Base-by-base conservation (phyloP, 2,888 invertebrate genomes). In the Tachystola acroxantha region DNA sequence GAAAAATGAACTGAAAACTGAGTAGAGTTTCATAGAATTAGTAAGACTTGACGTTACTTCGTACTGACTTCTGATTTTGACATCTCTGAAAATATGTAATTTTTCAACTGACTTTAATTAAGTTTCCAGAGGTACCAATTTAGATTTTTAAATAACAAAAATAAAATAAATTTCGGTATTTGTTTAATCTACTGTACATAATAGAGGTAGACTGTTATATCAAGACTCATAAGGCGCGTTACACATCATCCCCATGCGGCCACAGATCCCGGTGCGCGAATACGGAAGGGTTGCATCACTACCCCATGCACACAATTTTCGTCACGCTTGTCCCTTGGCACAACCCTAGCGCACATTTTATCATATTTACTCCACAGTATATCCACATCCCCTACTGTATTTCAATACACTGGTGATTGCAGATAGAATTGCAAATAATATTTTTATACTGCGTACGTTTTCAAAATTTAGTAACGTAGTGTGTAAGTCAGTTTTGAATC, bases 211-310 rank as follows among this genome's bases (percentile, higher is more conserved):
- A n/a, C n/a, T n/a, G n/a, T n/a, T n/a, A 24, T 11, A 12, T 27
- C 27, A 11, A 11, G 27, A 11, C 9, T 11, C 1, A 5, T 27
- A 11, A 11, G 6, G 11, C 13, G n/a, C 43, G 20, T 1, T 0
- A 0, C 32, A 41, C 50, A 60, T 44, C 64, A 66, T 70, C 76
- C 76, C 77, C 61, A 58, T 42, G 62, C 63, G 63, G 70, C 76
- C 78, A 49, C 79, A 73, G 75, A 72, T 71, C 73, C 67, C 67
- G 69, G 63, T 57, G 59, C 50, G 52, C 53, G 59, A 32, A 58
- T 63, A 62, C 64, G 66, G 77, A 81, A 81, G 82, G 82, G 82
- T 84, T 84, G 79, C 80, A 73, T 79, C 76, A 77, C 64, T 52
- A 57, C 66, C 68, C 67, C 63, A 54, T 55, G 68, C 70, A 69